These are phyloP conservation scores for Bhutanitis thaidina DNA, from an alignment of 2,888 invertebrate genomes.

Conservation along the genomic window DNA sequence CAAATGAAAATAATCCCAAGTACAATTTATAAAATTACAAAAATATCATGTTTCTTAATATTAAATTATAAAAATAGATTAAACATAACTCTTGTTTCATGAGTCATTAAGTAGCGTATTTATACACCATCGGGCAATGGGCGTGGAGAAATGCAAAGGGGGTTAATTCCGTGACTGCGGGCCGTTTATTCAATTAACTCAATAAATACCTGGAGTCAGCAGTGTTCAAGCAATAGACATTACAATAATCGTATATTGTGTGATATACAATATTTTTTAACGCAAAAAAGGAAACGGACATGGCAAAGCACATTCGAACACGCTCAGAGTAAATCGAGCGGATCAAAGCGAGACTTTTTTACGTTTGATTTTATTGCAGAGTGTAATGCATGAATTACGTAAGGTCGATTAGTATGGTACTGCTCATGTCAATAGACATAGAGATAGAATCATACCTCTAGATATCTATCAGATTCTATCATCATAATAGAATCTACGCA, in stretches of 20 bases:
- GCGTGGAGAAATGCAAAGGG: constrained; percentile 30
- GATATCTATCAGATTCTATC: too few relatives aligned
- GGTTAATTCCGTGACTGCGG: constrained; percentile 54
- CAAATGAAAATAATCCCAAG: too few relatives aligned
- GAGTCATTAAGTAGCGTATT: constrained; percentile 37
- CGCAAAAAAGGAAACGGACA: constrained; percentile 41
- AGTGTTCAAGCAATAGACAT: constrained; percentile 50
- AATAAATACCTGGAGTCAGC: constrained; percentile 66
- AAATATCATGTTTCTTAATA: too few relatives aligned
- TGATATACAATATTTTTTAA: constrained; percentile 74
- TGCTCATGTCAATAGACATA: too few relatives aligned
- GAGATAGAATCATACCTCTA: too few relatives aligned
- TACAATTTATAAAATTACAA: too few relatives aligned
- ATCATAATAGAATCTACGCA: too few relatives aligned
- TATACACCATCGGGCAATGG: constrained; percentile 35
- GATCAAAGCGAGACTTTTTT: too few relatives aligned
- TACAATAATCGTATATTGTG: constrained; percentile 67
- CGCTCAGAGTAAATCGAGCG: constrained; percentile 9
- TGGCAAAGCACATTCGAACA: constrained; percentile 40
- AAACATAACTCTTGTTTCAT: constrained; percentile 23
- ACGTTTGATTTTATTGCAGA: too few relatives aligned
- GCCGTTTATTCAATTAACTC: constrained; percentile 71
- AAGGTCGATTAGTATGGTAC: too few relatives aligned
- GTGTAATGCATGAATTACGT: too few relatives aligned
- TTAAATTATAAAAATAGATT: constrained; percentile 3